phyloP scores from a whole-genome alignment of 2,113 vertebrate species.

The Poecile atricapillus region DNA sequence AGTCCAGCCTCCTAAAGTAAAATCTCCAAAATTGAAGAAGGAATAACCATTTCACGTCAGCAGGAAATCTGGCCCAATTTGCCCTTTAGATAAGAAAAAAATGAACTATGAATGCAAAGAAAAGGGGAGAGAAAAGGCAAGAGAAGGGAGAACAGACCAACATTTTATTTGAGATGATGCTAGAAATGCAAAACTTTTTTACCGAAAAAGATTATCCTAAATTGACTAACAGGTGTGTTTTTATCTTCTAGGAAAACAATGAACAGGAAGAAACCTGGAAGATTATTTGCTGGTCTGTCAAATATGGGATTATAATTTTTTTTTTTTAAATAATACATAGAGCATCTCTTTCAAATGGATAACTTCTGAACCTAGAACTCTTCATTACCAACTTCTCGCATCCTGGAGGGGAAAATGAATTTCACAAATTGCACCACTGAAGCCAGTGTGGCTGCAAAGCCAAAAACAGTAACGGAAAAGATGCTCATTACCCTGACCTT shows the following conservation, averaged over 20 bases:
- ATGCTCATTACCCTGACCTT: conserved; percentile 77
- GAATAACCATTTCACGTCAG: background rate
- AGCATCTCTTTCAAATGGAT: background rate
- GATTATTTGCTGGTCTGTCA: background rate
- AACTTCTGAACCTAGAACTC: background rate
- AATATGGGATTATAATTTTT: background rate
- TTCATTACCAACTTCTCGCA: background rate
- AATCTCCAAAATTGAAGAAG: background rate
- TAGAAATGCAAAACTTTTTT: background rate
- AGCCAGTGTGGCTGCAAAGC: conserved; percentile 48
- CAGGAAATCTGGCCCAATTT: background rate
- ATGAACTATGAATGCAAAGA: background rate
- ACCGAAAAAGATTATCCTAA: background rate
- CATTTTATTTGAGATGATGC: background rate
- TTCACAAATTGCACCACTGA: conserved; percentile 79
- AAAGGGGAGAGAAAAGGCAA: background rate
- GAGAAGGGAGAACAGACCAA: background rate
- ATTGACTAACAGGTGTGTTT: conserved; percentile 33
- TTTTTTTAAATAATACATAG: background rate
- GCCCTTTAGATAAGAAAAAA: background rate
- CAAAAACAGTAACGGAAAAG: conserved; percentile 77
- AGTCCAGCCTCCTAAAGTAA: background rate
- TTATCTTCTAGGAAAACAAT: conserved; percentile 52
- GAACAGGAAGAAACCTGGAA: conserved; percentile 20
- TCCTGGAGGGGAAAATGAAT: conserved; percentile 68